These are phyloP conservation scores for Menidia menidia DNA, from an alignment of 2,797 vertebrate genomes.

Conservation along the genomic window DNA sequence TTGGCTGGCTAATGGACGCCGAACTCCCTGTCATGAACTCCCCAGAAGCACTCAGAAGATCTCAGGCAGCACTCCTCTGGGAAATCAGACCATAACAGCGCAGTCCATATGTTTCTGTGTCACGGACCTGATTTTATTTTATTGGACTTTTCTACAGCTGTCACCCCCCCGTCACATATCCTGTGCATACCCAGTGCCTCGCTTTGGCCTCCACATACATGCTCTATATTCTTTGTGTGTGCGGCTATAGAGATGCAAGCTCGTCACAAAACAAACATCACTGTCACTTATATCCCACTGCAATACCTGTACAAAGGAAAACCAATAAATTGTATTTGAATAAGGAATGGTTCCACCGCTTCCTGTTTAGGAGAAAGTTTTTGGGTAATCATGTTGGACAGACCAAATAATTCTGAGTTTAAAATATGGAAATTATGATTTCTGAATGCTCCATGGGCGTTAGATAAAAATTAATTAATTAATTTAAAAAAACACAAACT, in stretches of 20 bases:
- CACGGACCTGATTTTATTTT: conserved; percentile 44
- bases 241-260: conserved; percentile 63
- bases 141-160: conserved; percentile 24
- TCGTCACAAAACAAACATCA: conserved; percentile 58
- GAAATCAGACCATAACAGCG: conserved; percentile 9
- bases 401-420: conserved; percentile 15
- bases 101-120: conserved; percentile 21
- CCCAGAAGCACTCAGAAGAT: conserved; percentile 6
- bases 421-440: too few species aligned
- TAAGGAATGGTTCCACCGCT: conserved; percentile 39
- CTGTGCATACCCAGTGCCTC: conserved; percentile 74
- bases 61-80: conserved; percentile 13
- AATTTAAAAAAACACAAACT: too few species aligned
- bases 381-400: conserved; percentile 16
- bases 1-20: background rate
- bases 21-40: conserved; percentile 2
- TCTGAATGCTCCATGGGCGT: too few species aligned
- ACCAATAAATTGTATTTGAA: conserved; percentile 68
- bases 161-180: conserved; percentile 34
- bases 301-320: conserved; percentile 63
- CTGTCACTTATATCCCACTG: conserved; percentile 63
- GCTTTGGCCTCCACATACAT: conserved; percentile 61
- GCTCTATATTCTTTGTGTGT: conserved; percentile 60
- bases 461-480: too few species aligned
- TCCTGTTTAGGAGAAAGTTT: conserved; percentile 31